phyloP scores from a whole-genome alignment of 1,140 invertebrate genomes.

The Drosophila bocqueti region DNA sequence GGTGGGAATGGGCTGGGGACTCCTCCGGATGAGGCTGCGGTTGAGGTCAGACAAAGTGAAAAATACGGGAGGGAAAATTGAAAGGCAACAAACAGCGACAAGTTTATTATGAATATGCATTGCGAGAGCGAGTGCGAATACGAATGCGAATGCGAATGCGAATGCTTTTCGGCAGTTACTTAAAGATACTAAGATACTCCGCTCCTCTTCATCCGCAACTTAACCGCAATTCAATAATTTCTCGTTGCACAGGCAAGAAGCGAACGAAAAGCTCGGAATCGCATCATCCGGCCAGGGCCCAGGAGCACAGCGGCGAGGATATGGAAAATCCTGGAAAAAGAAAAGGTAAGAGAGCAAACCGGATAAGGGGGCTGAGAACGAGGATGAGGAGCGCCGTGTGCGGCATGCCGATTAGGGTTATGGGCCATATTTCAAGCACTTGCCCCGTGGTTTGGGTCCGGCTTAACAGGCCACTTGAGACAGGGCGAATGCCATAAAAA shows the following conservation, averaged over 20 bases:
- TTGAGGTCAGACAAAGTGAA: constrained; percentile 46
- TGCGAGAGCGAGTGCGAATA: constrained; percentile 23
- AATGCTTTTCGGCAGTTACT: constrained; percentile 42
- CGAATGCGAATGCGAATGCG: constrained; percentile 19
- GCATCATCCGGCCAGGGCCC: constrained; percentile 76
- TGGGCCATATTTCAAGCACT: constrained; percentile 79
- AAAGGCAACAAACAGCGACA: constrained; percentile 57
- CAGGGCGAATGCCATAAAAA: constrained; percentile 56
- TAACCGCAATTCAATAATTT: constrained; percentile 63
- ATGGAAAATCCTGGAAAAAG: constrained; percentile 81
- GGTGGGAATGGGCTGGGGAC: neutral
- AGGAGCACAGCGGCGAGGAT: constrained; percentile 79
- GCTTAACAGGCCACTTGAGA: constrained; percentile 81
- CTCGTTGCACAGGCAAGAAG: constrained; percentile 71
- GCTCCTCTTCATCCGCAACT: constrained; percentile 26
- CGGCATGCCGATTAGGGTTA: constrained; percentile 73
- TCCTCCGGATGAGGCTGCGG: constrained; percentile 12
- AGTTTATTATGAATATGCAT: constrained; percentile 75
- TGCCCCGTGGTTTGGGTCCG: constrained; percentile 36
- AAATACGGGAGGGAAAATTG: constrained; percentile 38
- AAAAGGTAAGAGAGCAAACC: constrained; percentile 74
- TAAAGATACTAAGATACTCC: constrained; percentile 31
- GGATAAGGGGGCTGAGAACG: neutral
- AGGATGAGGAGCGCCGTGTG: constrained; percentile 40
- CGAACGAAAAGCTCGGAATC: constrained; percentile 82